Evolutionary conservation across 35 echinoderm and acorn worm genomes (phyloP).

Genomic region (Ophiothrix spiculata): DNA sequence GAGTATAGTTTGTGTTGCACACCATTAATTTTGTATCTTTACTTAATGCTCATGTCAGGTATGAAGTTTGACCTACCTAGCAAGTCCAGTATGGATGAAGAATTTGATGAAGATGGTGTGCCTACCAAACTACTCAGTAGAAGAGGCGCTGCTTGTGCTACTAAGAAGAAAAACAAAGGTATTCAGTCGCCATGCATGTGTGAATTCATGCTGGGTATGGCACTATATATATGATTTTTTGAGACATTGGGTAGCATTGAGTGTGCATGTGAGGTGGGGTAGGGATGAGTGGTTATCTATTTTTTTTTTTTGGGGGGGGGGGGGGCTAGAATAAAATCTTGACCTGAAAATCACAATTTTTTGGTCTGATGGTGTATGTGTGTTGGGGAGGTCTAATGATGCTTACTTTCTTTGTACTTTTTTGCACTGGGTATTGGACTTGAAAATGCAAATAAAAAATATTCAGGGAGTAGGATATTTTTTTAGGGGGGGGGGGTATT

Average conservation of each 20-base stretch:
- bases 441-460: too few species aligned
- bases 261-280: neutral
- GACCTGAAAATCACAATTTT: too few species aligned
- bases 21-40: neutral
- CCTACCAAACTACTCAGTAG: constrained; percentile 80
- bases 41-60: constrained; percentile 30
- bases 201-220: neutral
- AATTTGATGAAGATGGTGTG: constrained; percentile 58
- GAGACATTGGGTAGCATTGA: neutral
- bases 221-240: neutral
- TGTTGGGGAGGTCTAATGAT: too few species aligned
- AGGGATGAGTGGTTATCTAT: too few species aligned
- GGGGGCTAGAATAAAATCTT: too few species aligned
- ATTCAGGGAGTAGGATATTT: too few species aligned
- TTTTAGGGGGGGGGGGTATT: too few species aligned
- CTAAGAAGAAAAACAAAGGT: constrained; percentile 50
- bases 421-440: too few species aligned
- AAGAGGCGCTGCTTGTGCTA: constrained; percentile 70
- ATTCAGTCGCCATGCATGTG: neutral
- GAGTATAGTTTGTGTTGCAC: neutral
- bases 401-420: too few species aligned
- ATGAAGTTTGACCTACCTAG: constrained; percentile 81
- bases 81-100: constrained; percentile 40
- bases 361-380: too few species aligned
- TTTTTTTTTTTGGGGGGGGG: too few species aligned